Percentiles rank a stretch among this genome's conserved stretches.
These are phyloP conservation scores for Oophaga pumilio DNA, from an alignment of 2,113 vertebrate genomes.

Conservation along the genomic window DNA sequence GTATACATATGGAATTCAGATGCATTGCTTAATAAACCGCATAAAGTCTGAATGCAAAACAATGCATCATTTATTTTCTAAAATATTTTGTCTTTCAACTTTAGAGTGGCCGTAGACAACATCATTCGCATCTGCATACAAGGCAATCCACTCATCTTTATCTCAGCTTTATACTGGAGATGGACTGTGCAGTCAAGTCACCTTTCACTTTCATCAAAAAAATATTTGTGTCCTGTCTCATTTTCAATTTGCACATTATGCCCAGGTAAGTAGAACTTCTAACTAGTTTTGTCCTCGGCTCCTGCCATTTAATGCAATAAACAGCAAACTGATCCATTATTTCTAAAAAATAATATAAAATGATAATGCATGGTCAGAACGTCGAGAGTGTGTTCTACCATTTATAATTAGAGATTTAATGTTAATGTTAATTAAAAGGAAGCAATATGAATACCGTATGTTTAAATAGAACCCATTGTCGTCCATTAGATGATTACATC, in stretches of 20 bases:
- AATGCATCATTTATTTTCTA: not conserved
- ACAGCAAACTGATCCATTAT: not conserved
- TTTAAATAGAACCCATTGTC: not conserved
- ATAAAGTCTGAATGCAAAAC: no score
- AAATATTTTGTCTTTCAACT: constrained; percentile 57
- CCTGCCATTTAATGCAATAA: not conserved
- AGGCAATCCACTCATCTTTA: constrained; percentile 45
- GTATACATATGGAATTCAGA: no score
- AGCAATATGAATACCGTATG: not conserved
- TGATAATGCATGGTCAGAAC: not conserved
- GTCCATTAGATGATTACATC: constrained; percentile 40
- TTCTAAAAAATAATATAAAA: not conserved
- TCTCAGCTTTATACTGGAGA: constrained; percentile 75
- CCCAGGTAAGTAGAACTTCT: constrained; percentile 79
- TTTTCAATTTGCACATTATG: constrained; percentile 84
- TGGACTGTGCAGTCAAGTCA: constrained; percentile 89
- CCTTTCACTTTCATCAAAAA: constrained; percentile 85
- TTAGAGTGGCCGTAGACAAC: constrained; percentile 66
- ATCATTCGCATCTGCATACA: constrained; percentile 65
- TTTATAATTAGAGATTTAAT: not conserved
- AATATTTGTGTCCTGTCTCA: constrained; percentile 79
- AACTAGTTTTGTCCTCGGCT: not conserved
- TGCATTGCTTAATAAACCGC: no score
- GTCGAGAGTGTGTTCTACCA: not conserved
- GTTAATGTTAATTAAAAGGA: not conserved